A percentile compares a stretch with the other conserved stretches of the same genome.
phyloP scores from a whole-genome alignment of 2,888 invertebrate genomes.

The Leptinotarsa juncta region DNA sequence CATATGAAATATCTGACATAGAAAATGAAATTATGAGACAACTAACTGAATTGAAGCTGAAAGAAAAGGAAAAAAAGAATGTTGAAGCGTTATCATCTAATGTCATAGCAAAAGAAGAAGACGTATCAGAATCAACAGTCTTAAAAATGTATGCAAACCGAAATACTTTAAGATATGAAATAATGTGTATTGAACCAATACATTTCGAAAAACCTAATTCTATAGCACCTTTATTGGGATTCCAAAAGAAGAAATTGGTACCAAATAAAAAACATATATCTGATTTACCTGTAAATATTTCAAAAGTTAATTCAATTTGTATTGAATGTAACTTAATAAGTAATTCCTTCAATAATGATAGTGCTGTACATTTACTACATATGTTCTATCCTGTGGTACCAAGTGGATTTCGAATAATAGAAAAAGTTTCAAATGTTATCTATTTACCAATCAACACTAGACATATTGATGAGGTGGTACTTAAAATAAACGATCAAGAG shows the following conservation, averaged over 20 bases:
- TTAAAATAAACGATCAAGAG: no score
- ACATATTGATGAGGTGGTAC: no score
- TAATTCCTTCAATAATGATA: not conserved
- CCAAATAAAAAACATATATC: not conserved
- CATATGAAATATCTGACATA: not conserved
- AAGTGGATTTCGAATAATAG: no score
- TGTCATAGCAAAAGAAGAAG: not conserved
- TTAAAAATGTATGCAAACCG: not conserved
- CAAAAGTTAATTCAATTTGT: not conserved
- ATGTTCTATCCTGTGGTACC: not conserved
- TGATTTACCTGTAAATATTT: not conserved
- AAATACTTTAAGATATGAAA: slow-evolving; percentile 1
- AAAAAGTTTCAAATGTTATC: no score
- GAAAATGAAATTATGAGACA: not conserved
- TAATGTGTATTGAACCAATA: not conserved
- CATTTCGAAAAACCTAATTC: not conserved
- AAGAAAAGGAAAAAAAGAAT: not conserved
- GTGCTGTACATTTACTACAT: not conserved
- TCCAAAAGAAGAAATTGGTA: not conserved
- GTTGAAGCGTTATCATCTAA: not conserved
- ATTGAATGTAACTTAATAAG: not conserved
- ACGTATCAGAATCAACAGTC: not conserved
- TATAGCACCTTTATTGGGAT: not conserved
- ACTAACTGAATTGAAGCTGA: not conserved
- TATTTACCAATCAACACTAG: no score